A percentile compares a stretch with the other conserved stretches of the same genome.
Conservation (phyloP, 1,140 invertebrate genomes). For the Ostrea denselamellosa region DNA sequence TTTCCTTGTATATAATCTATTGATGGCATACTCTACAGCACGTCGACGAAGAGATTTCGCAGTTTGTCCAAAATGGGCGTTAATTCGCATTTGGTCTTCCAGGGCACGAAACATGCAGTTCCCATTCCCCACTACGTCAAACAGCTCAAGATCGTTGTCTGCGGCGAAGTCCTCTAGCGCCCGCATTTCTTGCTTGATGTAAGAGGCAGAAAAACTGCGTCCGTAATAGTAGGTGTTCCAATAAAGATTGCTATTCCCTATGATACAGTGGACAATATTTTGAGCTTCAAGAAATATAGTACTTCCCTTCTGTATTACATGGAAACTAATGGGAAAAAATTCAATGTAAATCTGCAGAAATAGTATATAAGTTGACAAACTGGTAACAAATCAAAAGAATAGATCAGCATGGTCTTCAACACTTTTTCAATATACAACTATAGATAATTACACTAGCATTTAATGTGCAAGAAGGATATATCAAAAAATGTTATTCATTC, state of each 20-base stretch:
- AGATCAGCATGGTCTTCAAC: too few species aligned
- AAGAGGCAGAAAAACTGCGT: background rate
- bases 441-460: too few species aligned
- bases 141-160: conserved; percentile 26
- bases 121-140: conserved; percentile 39
- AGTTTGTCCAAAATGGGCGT: conserved; percentile 48
- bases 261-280: background rate
- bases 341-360: too few species aligned
- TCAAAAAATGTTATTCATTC: background rate
- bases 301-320: too few species aligned
- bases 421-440: too few species aligned
- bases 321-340: too few species aligned
- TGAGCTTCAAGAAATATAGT: background rate
- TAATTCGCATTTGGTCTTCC: conserved; percentile 50
- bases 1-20: too few species aligned
- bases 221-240: background rate
- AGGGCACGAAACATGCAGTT: conserved; percentile 55
- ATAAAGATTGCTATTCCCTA: background rate
- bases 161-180: conserved; percentile 9
- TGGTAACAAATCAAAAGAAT: too few species aligned
- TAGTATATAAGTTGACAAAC: too few species aligned
- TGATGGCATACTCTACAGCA: conserved; percentile 42
- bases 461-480: background rate
- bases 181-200: background rate
- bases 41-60: conserved; percentile 43